Evolutionary conservation across 2,888 invertebrate genomes (phyloP), one percentile per base, ranked within the genome.

Genomic region (Enchytraeus crypticus): DNA sequence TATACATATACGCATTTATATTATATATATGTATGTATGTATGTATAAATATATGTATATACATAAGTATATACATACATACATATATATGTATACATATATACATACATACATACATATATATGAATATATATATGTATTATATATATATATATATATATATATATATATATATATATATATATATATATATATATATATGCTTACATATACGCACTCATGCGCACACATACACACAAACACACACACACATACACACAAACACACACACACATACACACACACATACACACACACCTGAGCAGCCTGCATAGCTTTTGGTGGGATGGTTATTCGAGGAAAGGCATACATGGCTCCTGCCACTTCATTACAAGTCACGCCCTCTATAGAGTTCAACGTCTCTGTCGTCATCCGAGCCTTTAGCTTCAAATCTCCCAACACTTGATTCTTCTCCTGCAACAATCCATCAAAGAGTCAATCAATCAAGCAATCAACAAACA

Each of bases 331-430:
- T 61, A 98, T 82, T 73, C 85, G 83, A 0, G 98, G 98, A 80
- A 98, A 98, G 63, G 93, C 93, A 80, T 98, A 99, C 98, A 99
- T 97, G 4, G 98, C 95, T 21, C 98, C 88, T 87, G 87, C 89
- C 4, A 85, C 84, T 2, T 84, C 82, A 77, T 95, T 93, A 73
- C 93, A 93, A 34, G 81, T 84, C 79, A 90, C 87, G 27, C 97
- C 96, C 69, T 89, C 86, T 80, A 98, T 91, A 59, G 84, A 83
- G 81, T 95, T 96, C 78, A 98, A 89, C 0, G 90, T 87, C 47
- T 90, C 86, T 1, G 87, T 88, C 47, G 95, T 88, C 82, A 95
- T 84, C 67, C 84, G 82, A 1, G 97, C 95, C 70, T 96, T 82
- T 63, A 82, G 81, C 63, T 86, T 85, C 32, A 99, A 82, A 0